These are phyloP conservation scores for Madoqua kirkii DNA, from an alignment of 2,113 vertebrate genomes.

Conservation along the genomic window DNA sequence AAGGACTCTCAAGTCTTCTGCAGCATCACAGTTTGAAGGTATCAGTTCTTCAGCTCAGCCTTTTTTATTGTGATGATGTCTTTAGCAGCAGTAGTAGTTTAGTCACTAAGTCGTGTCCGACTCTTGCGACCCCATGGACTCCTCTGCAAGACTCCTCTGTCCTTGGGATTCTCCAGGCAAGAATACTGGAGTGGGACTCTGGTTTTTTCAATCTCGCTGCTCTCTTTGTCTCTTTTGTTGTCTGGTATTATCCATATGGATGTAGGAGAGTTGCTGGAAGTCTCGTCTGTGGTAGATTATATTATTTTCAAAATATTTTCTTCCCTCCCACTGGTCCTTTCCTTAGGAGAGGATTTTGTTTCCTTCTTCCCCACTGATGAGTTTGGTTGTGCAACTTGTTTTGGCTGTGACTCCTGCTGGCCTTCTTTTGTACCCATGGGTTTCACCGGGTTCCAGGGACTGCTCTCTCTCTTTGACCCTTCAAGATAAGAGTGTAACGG, in stretches of 20 bases:
- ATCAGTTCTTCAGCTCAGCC: not conserved
- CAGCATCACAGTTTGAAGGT: not conserved
- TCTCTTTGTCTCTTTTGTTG: not conserved
- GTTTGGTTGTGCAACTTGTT: not conserved
- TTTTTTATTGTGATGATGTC: not conserved
- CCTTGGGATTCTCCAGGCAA: not conserved
- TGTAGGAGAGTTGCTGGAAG: not conserved
- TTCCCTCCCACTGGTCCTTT: not conserved
- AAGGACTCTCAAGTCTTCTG: too few species aligned
- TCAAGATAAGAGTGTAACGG: not conserved
- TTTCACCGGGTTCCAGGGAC: not conserved
- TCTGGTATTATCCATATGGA: not conserved
- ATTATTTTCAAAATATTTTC: not conserved
- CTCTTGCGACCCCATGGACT: not conserved
- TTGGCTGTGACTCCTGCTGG: not conserved
- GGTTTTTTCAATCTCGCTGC: not conserved
- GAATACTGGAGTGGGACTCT: not conserved
- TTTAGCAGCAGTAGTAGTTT: not conserved
- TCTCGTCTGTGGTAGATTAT: not conserved
- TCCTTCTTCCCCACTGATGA: not conserved
- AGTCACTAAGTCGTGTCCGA: fast-evolving
- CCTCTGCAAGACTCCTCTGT: not conserved
- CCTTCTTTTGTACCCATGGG: not conserved
- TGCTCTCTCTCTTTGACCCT: not conserved
- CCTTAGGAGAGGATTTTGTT: not conserved